Evolutionary conservation across 2,113 vertebrate genomes (phyloP).

Genomic region (Macquaria ambigua): DNA sequence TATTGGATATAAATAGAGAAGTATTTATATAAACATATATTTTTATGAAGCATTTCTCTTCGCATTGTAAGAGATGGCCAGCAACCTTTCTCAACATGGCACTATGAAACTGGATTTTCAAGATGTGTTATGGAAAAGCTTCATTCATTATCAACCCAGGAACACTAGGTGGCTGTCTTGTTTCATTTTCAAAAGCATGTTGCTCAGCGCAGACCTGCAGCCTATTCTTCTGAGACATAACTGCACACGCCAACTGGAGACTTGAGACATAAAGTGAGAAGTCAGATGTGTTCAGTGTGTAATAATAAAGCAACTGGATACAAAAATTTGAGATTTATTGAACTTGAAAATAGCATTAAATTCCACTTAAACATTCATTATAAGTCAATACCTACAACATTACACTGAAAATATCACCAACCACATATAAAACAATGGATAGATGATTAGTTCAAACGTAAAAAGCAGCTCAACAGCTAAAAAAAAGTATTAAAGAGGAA

Average conservation of each 20-base stretch:
- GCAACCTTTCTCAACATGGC: background rate
- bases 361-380: slow-evolving; percentile 60
- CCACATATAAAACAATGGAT: slow-evolving; percentile 77
- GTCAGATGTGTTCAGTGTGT: background rate
- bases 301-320: slow-evolving; percentile 21
- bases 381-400: slow-evolving; percentile 67
- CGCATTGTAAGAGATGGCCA: background rate
- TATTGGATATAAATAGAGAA: background rate
- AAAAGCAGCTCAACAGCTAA: slow-evolving; percentile 60
- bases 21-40: background rate
- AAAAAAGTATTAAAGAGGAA: slow-evolving; percentile 48
- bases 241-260: background rate
- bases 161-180: slow-evolving; percentile 63
- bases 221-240: background rate
- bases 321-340: slow-evolving; percentile 82
- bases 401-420: slow-evolving; percentile 76
- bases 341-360: slow-evolving; percentile 76
- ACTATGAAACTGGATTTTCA: background rate
- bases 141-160: background rate
- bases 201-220: background rate
- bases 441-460: slow-evolving; percentile 62
- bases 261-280: background rate
- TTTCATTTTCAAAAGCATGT: slow-evolving; percentile 10
- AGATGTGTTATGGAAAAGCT: background rate
- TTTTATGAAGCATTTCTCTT: background rate